Conservation (phyloP, 2,797 vertebrate genomes). For the Triplophysa yarkandensis region DNA sequence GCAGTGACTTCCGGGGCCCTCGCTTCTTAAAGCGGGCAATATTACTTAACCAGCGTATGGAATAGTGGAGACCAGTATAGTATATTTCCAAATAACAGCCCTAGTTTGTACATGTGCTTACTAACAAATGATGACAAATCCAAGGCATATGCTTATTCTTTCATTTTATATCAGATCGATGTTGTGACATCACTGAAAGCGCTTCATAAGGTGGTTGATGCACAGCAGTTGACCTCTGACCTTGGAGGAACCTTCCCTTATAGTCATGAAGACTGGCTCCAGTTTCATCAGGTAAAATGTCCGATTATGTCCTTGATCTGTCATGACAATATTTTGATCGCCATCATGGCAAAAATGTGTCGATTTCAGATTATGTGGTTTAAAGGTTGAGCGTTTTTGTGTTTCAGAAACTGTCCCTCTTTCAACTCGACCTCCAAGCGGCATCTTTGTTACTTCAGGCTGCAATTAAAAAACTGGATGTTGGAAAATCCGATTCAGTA, state of each 20-base stretch:
- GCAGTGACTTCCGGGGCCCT: too few species aligned
- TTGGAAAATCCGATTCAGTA: constrained; percentile 64
- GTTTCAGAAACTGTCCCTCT: constrained; percentile 85
- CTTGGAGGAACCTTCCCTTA: constrained; percentile 87
- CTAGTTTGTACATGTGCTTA: not conserved
- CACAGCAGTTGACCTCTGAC: constrained; percentile 82
- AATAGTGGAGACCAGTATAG: too few species aligned
- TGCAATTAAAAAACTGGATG: constrained; percentile 82
- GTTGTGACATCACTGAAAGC: constrained; percentile 83
- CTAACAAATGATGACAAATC: too few species aligned
- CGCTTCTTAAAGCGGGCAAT: too few species aligned
- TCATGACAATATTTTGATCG: not conserved
- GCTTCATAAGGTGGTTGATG: constrained; percentile 84
- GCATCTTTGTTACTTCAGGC: constrained; percentile 80
- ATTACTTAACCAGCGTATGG: too few species aligned
- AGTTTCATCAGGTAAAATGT: constrained; percentile 86
- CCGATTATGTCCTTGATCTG: not conserved
- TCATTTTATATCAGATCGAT: constrained; percentile 80
- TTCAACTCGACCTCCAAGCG: constrained; percentile 75
- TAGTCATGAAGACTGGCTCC: constrained; percentile 89
- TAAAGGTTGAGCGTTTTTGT: not conserved
- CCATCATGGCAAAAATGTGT: too few species aligned
- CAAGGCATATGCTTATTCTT: not conserved
- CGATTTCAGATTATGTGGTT: too few species aligned
- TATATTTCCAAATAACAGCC: too few species aligned